phyloP scores from a whole-genome alignment of 2,113 vertebrate genomes.

The Loxodonta africana region DNA sequence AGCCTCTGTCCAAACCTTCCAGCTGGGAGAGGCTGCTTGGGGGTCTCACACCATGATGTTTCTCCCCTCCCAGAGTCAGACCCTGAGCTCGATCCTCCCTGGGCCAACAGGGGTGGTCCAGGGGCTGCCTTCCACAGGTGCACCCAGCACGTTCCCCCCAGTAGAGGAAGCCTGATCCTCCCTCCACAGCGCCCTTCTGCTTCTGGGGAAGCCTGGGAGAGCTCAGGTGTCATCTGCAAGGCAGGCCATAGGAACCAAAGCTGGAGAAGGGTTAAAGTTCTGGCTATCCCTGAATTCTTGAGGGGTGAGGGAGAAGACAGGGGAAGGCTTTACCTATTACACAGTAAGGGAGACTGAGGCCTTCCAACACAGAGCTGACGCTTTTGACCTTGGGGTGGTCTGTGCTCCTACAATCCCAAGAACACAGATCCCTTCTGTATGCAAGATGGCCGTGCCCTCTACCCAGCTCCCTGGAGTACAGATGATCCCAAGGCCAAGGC shows the following conservation, averaged over 20 bases:
- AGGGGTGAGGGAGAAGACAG: background rate
- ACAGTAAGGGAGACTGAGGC: background rate
- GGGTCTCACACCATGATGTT: background rate
- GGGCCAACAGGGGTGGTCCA: background rate
- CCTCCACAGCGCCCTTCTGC: background rate
- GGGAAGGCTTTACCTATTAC: background rate
- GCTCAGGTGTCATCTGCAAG: background rate
- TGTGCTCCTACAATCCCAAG: background rate
- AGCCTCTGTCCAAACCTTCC: background rate
- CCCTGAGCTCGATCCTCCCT: too few relatives aligned
- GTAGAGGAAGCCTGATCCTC: background rate
- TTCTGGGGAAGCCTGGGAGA: background rate
- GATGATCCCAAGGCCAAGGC: accelerated
- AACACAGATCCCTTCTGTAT: background rate
- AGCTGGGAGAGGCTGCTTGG: background rate
- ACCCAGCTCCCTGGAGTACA: accelerated
- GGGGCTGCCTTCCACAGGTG: accelerated
- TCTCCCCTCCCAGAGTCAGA: background rate
- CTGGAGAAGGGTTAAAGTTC: background rate
- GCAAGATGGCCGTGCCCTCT: background rate
- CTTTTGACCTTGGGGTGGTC: background rate
- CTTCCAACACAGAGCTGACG: background rate
- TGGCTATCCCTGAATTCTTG: background rate
- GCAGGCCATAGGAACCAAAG: background rate
- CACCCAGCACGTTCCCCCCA: too few relatives aligned